Evolutionary conservation across 2,888 invertebrate genomes (phyloP), one percentile per base, ranked within the genome.

Genomic region (Cerastis rubricosa): DNA sequence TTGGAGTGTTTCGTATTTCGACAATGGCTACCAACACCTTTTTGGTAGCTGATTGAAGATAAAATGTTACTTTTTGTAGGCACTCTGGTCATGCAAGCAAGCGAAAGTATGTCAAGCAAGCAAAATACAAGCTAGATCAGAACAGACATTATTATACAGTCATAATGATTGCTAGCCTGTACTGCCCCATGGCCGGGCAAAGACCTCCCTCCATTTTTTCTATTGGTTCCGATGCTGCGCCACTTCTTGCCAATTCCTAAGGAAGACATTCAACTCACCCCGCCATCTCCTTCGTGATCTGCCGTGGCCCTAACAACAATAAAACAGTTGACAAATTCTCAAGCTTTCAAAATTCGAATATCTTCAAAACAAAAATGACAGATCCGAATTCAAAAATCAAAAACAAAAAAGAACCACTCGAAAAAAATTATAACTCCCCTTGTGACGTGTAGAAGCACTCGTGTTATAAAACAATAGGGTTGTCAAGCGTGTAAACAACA

Each of bases 401-500:
- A 89, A 87, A 87, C 81, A 88, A 84, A 85, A 87, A 83, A 85
- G 80, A 87, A 88, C 86, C 87, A 85, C 87, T 88, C 86, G 89
- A 90, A 90, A 90, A 78, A 89, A 90, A 90, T 88, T 93, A 93
- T 78, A 77, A 74, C 76, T 84, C 87, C 81, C 79, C 76, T 91
- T 89, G 91, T 92, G 93, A 92, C 90, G 88, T 83, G 79, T 87
- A 93, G 90, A 84, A 87, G 90, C 88, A 88, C 93, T 92, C 87
- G 86, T 85, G 86, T 87, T 85, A 84, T 87, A 89, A 92, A 92
- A 93, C 94, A 94, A 93, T 92, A 91, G 91, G 92, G 92, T 88
- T 92, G 91, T 89, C 92, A 91, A 89, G 89, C 92, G 87, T 89
- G 90, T 89, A 92, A 94, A 94, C 93, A 94, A 88, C 80, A 89